Evolutionary conservation across 2,888 invertebrate species (phyloP).

Genomic region (Drosophila mettleri): DNA sequence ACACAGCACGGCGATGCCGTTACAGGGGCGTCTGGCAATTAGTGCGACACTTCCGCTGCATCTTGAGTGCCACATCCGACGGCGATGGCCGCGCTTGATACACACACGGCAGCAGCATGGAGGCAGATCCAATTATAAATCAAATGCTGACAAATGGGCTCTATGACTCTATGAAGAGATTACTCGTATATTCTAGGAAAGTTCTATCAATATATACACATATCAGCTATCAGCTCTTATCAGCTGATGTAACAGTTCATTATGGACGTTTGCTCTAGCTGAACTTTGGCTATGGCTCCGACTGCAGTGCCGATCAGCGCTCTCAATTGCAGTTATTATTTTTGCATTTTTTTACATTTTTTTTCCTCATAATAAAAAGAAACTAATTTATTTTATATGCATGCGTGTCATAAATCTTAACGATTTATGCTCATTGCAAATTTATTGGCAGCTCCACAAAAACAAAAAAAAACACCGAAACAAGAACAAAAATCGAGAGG

Average conservation of each 20-base stretch:
- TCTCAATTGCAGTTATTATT: slow-evolving; percentile 65
- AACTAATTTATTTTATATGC: slow-evolving; percentile 67
- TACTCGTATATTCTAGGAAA: slow-evolving; percentile 2
- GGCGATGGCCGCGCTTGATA: slow-evolving; percentile 22
- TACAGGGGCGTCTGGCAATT: slow-evolving; percentile 60
- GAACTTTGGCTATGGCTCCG: slow-evolving; percentile 27
- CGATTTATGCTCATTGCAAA: slow-evolving; percentile 76
- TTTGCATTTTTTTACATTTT: slow-evolving; percentile 4
- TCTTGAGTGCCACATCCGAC: slow-evolving; percentile 72
- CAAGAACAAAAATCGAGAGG: slow-evolving; percentile 19
- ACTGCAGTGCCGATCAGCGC: slow-evolving; percentile 34
- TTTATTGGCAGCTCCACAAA: slow-evolving; percentile 63
- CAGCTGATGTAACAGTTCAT: slow-evolving; percentile 17
- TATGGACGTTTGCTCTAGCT: slow-evolving; percentile 9
- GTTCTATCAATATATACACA: not conserved
- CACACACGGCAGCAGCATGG: slow-evolving; percentile 29
- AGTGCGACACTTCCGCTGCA: slow-evolving; percentile 63
- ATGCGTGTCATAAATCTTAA: slow-evolving; percentile 59
- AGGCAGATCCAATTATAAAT: slow-evolving; percentile 36
- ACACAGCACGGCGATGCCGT: not conserved
- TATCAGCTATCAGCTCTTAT: slow-evolving; percentile 9
- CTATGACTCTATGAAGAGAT: not conserved
- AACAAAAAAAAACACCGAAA: slow-evolving; percentile 19
- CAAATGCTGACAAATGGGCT: slow-evolving; percentile 51
- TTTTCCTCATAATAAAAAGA: slow-evolving; percentile 19